Evolutionary conservation across 2,888 invertebrate genomes (phyloP), one percentile per base, ranked within the genome.

Genomic region (Noctua janthe): DNA sequence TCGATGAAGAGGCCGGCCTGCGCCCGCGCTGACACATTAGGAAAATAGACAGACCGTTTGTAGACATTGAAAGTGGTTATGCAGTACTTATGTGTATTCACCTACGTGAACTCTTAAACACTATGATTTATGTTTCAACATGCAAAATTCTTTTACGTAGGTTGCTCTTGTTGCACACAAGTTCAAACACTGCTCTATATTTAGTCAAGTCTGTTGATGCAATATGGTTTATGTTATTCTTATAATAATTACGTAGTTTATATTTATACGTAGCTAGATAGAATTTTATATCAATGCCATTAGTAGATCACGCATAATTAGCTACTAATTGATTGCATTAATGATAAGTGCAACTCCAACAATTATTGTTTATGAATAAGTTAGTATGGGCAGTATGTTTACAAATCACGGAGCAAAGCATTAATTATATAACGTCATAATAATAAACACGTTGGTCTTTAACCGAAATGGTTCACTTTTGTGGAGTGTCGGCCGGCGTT

Each of bases 41-140:
- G 94, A 95, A 95, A 96, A 96, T 95, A 96, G 94, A 96, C 95
- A 93, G 93, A 92, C 91, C 90, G 90, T 91, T 91, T 92, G 92
- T 89, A 93, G 90, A 88, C 90, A 89, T 86, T 87, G 93, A 91
- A 90, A 82, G 83, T 83, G 78, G 78, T 92, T 90, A 95, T 95
- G 92, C 93, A 90, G 72, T 82, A 82, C 64, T 64, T 64, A 35
- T 77, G 72, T 87, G 81, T 82, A 72, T 80, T 82, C 80, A 69
- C 78, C 78, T 88, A 89, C 81, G 82, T 80, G 54, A 76, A 76
- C 76, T 80, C 77, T 73, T 80, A 74, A 84, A 85, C 78, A 72
- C 71, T 71, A 72, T 82, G 76, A 90, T 85, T 89, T 81, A 90
- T 82, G 66, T 74, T 79, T 78, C 29, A 70, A 71, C 70, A 78